A percentile compares a stretch with the other conserved stretches of the same genome.
phyloP scores from a whole-genome alignment of 2,797 vertebrate genomes.

The Novumbra hubbsi region DNA sequence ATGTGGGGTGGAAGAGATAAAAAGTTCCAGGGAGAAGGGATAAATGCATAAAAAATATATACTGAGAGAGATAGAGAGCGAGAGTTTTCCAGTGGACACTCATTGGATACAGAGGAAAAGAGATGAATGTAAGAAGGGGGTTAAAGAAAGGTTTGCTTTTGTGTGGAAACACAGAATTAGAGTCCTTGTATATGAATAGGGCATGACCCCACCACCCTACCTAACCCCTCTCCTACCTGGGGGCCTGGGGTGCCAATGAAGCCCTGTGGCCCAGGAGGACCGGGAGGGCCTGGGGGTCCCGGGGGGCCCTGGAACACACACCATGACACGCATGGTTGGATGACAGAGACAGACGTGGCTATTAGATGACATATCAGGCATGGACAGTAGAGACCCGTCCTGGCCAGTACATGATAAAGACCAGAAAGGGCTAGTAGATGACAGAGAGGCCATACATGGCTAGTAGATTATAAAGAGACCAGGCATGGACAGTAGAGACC shows the following conservation, averaged over 20 bases:
- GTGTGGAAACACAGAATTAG: not conserved
- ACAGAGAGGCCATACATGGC: conserved; percentile 27
- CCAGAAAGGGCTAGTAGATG: no score
- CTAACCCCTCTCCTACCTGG: conserved; percentile 75
- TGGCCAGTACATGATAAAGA: no score
- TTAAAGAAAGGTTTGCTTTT: not conserved
- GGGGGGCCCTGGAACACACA: conserved; percentile 82
- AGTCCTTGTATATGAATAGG: not conserved
- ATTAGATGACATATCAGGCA: no score
- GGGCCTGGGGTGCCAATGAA: conserved; percentile 79
- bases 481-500: no score
- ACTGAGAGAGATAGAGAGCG: not conserved
- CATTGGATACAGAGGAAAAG: not conserved
- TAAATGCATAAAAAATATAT: not conserved
- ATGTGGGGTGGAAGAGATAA: not conserved
- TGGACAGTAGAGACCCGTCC: no score
- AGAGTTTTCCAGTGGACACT: not conserved
- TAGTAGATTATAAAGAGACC: conserved; percentile 30
- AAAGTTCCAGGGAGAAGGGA: not conserved
- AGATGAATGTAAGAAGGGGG: not conserved
- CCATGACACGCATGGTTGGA: not conserved
- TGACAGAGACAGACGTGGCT: conserved; percentile 8
- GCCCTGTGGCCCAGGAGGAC: conserved; percentile 85
- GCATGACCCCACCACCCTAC: not conserved
- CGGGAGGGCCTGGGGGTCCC: conserved; percentile 82